These are phyloP conservation scores for Phragmatobia fuliginosa DNA, from an alignment of 2,888 invertebrate genomes.

Conservation along the genomic window DNA sequence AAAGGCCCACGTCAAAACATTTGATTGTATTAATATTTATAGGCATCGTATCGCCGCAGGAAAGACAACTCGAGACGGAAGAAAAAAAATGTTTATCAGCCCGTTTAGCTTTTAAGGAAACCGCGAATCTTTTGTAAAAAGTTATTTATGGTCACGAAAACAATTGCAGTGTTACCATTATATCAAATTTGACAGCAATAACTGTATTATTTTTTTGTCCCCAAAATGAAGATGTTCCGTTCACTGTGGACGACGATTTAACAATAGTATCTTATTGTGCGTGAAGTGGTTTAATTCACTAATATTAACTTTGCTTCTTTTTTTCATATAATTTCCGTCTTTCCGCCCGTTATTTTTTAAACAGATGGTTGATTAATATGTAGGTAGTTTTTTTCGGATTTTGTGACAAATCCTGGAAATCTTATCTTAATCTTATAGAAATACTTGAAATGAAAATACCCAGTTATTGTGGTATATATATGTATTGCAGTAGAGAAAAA, in stretches of 20 bases:
- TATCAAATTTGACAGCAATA: conserved; percentile 85
- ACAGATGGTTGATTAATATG: conserved; percentile 13
- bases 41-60: conserved; percentile 82
- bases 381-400: not conserved
- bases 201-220: conserved; percentile 79
- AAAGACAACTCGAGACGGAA: conserved; percentile 69
- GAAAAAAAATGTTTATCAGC: conserved; percentile 86
- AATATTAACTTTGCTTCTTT: conserved; percentile 51
- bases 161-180: conserved; percentile 86
- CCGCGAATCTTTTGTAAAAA: conserved; percentile 85
- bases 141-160: conserved; percentile 85
- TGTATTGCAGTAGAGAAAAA: not conserved
- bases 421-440: no score
- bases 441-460: not conserved
- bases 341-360: conserved; percentile 37
- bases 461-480: not conserved
- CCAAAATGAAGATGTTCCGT: conserved; percentile 77
- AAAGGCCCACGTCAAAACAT: conserved; percentile 86
- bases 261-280: conserved; percentile 67
- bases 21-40: conserved; percentile 87
- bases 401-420: conserved; percentile 4
- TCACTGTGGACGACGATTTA: conserved; percentile 63
- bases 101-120: conserved; percentile 86
- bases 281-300: conserved; percentile 58
- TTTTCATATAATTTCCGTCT: conserved; percentile 29